These are phyloP conservation scores for Dryomyza anilis DNA, from an alignment of 2,888 invertebrate species.

Conservation along the genomic window DNA sequence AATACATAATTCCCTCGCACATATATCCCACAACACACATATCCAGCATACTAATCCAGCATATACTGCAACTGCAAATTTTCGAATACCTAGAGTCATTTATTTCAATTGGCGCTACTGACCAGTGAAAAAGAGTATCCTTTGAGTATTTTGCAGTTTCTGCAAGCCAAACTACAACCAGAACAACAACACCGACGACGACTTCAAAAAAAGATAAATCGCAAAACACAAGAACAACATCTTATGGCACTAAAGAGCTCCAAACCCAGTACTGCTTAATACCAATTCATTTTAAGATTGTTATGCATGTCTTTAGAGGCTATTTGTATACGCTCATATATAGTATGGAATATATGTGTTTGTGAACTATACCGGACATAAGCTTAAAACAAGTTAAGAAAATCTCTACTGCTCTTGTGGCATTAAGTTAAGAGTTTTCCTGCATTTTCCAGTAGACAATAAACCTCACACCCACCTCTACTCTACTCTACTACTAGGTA, in stretches of 20 bases:
- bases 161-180: no score
- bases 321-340: neutral
- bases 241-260: conserved; percentile 3
- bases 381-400: conserved; percentile 58
- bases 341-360: neutral
- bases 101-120: no score
- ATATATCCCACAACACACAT: no score
- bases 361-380: conserved; percentile 31
- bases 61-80: no score
- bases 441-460: conserved; percentile 30
- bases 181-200: no score
- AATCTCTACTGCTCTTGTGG: conserved; percentile 43
- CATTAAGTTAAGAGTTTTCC: conserved; percentile 34
- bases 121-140: no score
- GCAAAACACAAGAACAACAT: neutral
- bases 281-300: conserved; percentile 32
- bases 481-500: conserved; percentile 12
- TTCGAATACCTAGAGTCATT: no score
- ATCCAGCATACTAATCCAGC: no score
- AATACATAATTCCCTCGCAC: no score
- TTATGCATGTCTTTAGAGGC: neutral
- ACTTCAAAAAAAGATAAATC: conserved; percentile 4
- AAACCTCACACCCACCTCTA: conserved; percentile 2
- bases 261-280: no score
- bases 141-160: no score